Evolutionary conservation across 2,888 invertebrate species (phyloP).

Genomic region (Eurois occulta): DNA sequence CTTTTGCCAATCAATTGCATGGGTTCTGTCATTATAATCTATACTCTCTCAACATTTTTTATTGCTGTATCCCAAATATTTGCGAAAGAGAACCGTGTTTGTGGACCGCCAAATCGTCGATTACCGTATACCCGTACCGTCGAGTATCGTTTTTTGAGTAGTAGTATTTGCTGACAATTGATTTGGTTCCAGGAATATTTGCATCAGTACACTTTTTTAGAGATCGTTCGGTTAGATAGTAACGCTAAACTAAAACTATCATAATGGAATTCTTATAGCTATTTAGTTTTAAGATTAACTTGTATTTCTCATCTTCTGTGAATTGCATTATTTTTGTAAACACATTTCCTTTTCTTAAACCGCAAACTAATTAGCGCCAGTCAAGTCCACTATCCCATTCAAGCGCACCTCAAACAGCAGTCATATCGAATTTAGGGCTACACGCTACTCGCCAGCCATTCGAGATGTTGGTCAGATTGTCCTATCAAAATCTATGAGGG

Average conservation of each 20-base stretch:
- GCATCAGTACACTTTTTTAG: background rate
- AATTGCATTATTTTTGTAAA: background rate
- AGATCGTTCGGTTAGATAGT: background rate
- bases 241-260: background rate
- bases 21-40: background rate
- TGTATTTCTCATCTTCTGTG: background rate
- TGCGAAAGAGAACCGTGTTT: too few relatives aligned
- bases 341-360: fast-evolving
- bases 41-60: background rate
- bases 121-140: too few relatives aligned
- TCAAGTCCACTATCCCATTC: conserved; percentile 14
- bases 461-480: conserved; percentile 61
- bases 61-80: too few relatives aligned
- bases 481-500: conserved; percentile 49
- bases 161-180: too few relatives aligned
- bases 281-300: background rate
- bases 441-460: conserved; percentile 54
- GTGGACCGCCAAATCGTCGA: too few relatives aligned
- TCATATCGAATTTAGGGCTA: conserved; percentile 69
- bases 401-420: conserved; percentile 34
- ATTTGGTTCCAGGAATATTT: too few relatives aligned
- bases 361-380: background rate
- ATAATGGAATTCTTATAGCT: background rate
- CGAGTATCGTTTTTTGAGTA: too few relatives aligned
- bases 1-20: background rate